Evolutionary conservation across 2,888 invertebrate species (phyloP).

Genomic region (Notocelia uddmanniana): DNA sequence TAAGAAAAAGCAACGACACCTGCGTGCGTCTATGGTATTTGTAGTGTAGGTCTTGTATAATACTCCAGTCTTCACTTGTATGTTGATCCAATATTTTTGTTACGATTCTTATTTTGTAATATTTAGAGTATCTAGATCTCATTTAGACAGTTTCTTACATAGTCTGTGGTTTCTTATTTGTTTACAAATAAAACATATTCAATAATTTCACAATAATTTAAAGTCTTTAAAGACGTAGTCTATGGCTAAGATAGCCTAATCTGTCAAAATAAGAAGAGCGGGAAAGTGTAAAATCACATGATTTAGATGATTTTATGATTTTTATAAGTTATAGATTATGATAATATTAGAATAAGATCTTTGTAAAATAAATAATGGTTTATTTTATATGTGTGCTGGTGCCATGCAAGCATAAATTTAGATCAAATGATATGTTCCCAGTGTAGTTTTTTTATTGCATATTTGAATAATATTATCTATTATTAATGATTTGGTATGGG

Average conservation of each 20-base stretch:
- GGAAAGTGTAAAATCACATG: neutral
- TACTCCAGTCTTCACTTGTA: neutral
- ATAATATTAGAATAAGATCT: neutral
- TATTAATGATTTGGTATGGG: too few species aligned
- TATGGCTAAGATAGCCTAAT: neutral
- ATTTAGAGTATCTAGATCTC: neutral
- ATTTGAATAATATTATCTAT: too few species aligned
- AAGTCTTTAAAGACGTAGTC: neutral
- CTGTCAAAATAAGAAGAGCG: slow-evolving; percentile 9
- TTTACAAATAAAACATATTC: neutral
- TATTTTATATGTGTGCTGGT: neutral
- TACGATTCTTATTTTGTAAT: neutral
- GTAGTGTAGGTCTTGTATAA: slow-evolving; percentile 34
- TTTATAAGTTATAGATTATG: neutral
- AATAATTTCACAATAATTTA: neutral
- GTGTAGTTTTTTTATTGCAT: too few species aligned
- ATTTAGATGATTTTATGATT: neutral
- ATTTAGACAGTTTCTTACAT: too few species aligned
- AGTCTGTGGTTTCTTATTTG: too few species aligned
- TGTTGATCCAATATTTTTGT: neutral
- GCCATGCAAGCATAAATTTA: too few species aligned
- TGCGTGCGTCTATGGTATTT: neutral
- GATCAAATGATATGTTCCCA: too few species aligned
- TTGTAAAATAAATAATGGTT: neutral
- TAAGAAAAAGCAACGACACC: neutral